Evolutionary conservation across 2,888 invertebrate species (phyloP).

Genomic region (Fragum sueziense): DNA sequence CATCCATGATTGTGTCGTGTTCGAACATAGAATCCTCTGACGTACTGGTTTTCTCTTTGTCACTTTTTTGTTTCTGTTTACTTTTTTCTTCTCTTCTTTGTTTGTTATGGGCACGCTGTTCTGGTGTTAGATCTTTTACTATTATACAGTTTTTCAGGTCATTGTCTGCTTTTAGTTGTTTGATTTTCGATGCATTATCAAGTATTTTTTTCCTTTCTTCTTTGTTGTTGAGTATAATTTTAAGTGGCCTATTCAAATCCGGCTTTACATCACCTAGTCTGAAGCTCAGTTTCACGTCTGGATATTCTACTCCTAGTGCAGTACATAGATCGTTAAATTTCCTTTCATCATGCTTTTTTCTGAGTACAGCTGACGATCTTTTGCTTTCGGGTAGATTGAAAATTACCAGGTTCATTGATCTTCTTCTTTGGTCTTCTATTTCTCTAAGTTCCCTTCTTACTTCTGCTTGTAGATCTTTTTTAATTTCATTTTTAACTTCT

Average conservation of each 20-base stretch:
- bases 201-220: background rate
- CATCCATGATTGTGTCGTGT: background rate
- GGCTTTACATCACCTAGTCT: background rate
- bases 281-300: background rate
- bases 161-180: background rate
- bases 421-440: constrained; percentile 9
- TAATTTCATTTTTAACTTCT: background rate
- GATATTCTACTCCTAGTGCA: background rate
- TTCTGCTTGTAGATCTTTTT: background rate
- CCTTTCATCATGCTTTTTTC: constrained; percentile 4
- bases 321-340: constrained; percentile 2
- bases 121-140: background rate
- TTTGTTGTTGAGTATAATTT: constrained; percentile 5
- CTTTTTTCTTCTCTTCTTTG: constrained; percentile 3
- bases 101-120: background rate
- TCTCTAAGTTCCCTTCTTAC: background rate
- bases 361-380: background rate
- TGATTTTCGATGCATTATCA: background rate
- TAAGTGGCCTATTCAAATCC: background rate
- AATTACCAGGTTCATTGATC: background rate
- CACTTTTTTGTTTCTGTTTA: background rate
- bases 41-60: background rate
- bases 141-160: background rate
- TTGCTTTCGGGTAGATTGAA: background rate
- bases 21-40: no score